Evolutionary conservation across 2,888 invertebrate genomes (phyloP).

Genomic region (Acleris emargana): DNA sequence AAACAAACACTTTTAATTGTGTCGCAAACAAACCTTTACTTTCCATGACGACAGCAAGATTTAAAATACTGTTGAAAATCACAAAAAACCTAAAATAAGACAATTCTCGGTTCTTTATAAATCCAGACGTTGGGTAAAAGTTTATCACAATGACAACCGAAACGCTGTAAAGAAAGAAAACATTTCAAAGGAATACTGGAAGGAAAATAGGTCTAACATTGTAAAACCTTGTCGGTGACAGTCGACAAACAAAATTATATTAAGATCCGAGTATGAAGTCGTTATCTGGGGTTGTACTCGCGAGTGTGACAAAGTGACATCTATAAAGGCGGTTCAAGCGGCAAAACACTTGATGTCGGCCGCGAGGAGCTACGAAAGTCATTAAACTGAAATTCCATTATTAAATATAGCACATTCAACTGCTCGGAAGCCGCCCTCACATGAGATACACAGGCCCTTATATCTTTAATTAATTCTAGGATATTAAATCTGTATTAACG

Average conservation of each 20-base stretch:
- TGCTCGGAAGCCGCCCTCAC: conserved; percentile 17
- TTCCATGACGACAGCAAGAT: no score
- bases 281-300: conserved; percentile 64
- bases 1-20: no score
- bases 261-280: conserved; percentile 59
- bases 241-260: conserved; percentile 49
- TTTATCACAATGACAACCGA: conserved; percentile 21
- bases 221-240: conserved; percentile 44
- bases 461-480: conserved; percentile 26
- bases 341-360: conserved; percentile 66
- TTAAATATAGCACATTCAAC: conserved; percentile 31
- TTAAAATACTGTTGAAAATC: neutral
- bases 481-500: conserved; percentile 24
- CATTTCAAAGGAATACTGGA: conserved; percentile 25
- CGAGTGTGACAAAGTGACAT: conserved; percentile 72
- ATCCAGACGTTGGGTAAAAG: conserved; percentile 13
- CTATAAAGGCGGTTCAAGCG: conserved; percentile 69
- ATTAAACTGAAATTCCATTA: conserved; percentile 37
- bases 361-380: conserved; percentile 56
- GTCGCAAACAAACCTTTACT: no score
- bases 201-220: conserved; percentile 30
- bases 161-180: conserved; percentile 19
- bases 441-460: conserved; percentile 16
- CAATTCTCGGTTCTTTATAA: conserved; percentile 7
- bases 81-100: conserved; percentile 6